Evolutionary conservation across 53 echinoderm and acorn worm species (phyloP).

Genomic region (Temnopleurus reevesii): DNA sequence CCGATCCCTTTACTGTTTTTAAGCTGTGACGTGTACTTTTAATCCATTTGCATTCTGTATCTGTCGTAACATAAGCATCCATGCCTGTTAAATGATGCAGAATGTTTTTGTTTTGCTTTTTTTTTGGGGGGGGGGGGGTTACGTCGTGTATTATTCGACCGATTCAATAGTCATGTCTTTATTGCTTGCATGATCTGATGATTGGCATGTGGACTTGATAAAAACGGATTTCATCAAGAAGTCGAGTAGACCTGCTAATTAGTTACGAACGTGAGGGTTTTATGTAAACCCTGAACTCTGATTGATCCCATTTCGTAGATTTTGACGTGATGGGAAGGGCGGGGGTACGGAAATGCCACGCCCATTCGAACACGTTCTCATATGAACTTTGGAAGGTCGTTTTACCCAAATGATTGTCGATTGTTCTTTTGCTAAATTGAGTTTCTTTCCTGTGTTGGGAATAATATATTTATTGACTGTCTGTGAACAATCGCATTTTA

Average conservation of each 20-base stretch:
- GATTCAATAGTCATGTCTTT: background rate
- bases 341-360: background rate
- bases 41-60: too few relatives aligned
- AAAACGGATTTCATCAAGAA: background rate
- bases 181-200: background rate
- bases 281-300: background rate
- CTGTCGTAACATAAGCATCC: background rate
- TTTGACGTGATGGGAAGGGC: background rate
- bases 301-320: too few relatives aligned
- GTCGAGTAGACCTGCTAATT: too few relatives aligned
- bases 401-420: background rate
- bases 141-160: background rate
- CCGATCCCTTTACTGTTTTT: background rate
- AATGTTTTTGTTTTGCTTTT: background rate
- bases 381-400: background rate
- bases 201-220: background rate
- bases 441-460: constrained; percentile 17
- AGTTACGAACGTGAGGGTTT: background rate
- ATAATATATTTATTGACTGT: background rate
- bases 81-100: background rate
- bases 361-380: background rate
- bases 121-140: background rate
- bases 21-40: too few relatives aligned
- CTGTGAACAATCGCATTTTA: background rate
- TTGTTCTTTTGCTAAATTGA: background rate